Percentiles rank a stretch among this genome's conserved stretches.
These are phyloP conservation scores for Odontomyia ornata DNA, from an alignment of 2,888 invertebrate genomes.

Conservation along the genomic window DNA sequence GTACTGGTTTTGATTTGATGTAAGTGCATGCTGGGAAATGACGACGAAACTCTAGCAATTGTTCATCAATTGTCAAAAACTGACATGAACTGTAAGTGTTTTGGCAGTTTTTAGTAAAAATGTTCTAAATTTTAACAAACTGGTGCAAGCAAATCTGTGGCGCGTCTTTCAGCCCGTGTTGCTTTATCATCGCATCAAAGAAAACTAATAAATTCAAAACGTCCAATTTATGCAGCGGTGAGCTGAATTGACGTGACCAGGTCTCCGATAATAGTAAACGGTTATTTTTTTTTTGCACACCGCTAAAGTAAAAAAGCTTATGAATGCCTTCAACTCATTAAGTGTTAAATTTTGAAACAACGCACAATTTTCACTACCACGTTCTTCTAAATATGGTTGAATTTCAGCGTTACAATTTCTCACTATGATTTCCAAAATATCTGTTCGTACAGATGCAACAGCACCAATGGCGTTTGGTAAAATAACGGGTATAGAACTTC, in stretches of 20 bases:
- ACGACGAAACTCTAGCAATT: slow-evolving; percentile 10
- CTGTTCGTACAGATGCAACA: neutral
- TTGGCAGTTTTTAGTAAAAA: neutral
- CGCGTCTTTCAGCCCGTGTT: slow-evolving; percentile 17
- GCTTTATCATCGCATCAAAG: neutral
- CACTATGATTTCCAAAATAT: neutral
- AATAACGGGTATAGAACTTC: neutral
- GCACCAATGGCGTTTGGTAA: too few relatives aligned
- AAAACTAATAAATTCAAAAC: neutral
- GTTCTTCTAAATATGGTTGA: neutral
- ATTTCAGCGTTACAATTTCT: neutral
- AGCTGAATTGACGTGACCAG: neutral
- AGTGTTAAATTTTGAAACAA: neutral
- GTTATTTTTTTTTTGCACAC: neutral
- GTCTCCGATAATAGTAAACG: neutral
- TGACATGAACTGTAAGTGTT: neutral
- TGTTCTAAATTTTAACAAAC: slow-evolving; percentile 12
- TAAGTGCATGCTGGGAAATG: neutral
- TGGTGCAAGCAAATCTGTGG: slow-evolving; percentile 9
- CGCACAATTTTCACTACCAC: neutral
- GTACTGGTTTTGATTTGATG: slow-evolving; percentile 12
- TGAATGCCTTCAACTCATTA: slow-evolving; percentile 6
- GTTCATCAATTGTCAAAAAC: slow-evolving; percentile 20
- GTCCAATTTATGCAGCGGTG: neutral
- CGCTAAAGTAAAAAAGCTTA: neutral